These are phyloP conservation scores for Platyura marginata DNA, from an alignment of 1,140 invertebrate species.

Conservation along the genomic window DNA sequence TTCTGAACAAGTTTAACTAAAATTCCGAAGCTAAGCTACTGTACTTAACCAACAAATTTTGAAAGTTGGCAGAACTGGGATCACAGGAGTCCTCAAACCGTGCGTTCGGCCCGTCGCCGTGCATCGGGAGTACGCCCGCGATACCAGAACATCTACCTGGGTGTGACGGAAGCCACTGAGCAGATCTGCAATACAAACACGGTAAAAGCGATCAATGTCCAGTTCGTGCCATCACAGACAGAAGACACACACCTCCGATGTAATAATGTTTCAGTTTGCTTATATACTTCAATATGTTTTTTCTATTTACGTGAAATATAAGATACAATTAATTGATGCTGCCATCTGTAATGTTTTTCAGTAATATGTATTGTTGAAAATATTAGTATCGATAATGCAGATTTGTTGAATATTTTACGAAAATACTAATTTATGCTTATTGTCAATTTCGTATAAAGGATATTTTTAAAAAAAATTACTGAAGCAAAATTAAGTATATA, in stretches of 20 bases:
- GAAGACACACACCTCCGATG: background rate
- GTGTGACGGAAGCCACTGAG: background rate
- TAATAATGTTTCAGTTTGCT: background rate
- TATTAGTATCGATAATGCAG: too few relatives aligned
- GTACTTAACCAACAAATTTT: background rate
- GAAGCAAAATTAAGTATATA: too few relatives aligned
- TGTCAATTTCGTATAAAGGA: too few relatives aligned
- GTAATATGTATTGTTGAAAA: too few relatives aligned
- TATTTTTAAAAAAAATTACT: too few relatives aligned
- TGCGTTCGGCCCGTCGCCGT: background rate
- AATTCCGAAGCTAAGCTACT: background rate
- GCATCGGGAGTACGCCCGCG: background rate
- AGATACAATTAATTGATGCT: too few relatives aligned
- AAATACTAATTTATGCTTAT: too few relatives aligned
- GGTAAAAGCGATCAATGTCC: constrained; percentile 1
- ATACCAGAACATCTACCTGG: background rate
- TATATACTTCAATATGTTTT: background rate
- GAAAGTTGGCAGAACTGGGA: background rate
- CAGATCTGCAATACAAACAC: constrained; percentile 1
- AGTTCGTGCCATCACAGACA: background rate
- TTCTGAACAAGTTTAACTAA: background rate
- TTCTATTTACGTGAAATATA: too few relatives aligned
- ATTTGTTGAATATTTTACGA: too few relatives aligned
- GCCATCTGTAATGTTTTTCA: too few relatives aligned
- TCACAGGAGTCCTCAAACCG: background rate